phyloP scores from a whole-genome alignment of 2,113 vertebrate species.

The Piaya cayana region DNA sequence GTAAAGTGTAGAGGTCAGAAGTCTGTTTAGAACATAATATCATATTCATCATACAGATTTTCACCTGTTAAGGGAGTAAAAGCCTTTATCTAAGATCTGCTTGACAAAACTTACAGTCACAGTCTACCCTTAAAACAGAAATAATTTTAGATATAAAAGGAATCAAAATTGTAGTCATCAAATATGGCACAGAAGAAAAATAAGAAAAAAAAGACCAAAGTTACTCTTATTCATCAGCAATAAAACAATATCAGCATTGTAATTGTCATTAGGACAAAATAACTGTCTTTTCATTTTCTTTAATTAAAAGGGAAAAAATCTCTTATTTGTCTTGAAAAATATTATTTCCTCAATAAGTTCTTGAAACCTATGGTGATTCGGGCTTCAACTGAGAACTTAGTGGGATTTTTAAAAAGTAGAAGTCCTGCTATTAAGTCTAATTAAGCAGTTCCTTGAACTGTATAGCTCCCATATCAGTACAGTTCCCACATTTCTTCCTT shows the following conservation, averaged over 20 bases:
- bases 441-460: background rate
- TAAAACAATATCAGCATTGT: background rate
- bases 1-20: background rate
- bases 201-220: background rate
- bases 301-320: background rate
- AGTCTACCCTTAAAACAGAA: background rate
- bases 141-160: background rate
- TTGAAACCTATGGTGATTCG: background rate
- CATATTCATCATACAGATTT: background rate
- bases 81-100: background rate
- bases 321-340: background rate
- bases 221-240: background rate
- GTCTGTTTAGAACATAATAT: background rate
- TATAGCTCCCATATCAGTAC: background rate
- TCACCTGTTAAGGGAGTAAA: background rate
- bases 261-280: background rate
- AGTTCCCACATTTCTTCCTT: background rate
- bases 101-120: background rate
- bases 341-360: background rate
- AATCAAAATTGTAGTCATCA: background rate
- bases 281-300: background rate
- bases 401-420: background rate
- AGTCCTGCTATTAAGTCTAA: background rate
- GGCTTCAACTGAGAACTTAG: background rate
- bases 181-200: background rate